Base-by-base conservation (phyloP, 2,888 invertebrate genomes). In the Baronia brevicornis region DNA sequence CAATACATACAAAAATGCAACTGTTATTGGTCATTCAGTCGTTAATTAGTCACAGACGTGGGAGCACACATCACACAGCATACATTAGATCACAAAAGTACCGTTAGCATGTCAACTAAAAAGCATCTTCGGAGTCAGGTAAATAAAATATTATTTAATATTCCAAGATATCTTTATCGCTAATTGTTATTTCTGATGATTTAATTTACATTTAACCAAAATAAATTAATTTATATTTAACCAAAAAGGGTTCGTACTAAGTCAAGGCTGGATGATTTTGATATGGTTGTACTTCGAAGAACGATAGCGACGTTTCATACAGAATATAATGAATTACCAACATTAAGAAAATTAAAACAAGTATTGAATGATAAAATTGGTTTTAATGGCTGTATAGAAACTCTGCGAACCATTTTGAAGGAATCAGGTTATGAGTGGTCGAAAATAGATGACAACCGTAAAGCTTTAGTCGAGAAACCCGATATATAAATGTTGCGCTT, bases 371-470 rank as follows among this genome's bases (percentile, higher is more conserved):
- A 44, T 36, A 47, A 34, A 39, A 44, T 39, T 29, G 40, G 39
- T 20, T 49, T 32, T n/a, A 28, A 34, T 27, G 51, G 46, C n/a
- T 48, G 46, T 31, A 10, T 43, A 33, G 36, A 28, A 33, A 51
- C 45, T 5, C 24, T 49, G 23, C 43, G 39, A 11, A 41, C 22
- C 7, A 36, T 47, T 27, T 31, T 48, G 25, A 13, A 17, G 4
- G 39, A 45, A 38, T 36, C 38, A 21, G 48, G 46, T 10, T 48
- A 43, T 27, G 37, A 41, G 27, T 46, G 44, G 42, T 26, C 31
- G 6, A 45, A 44, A 34, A 38, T 25, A 4, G 46, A 45, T 9
- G 35, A 38, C 15, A 44, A 43, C 11, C 20, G 39, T 3, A 44
- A 43, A 46, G 39, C 28, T 31, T 29, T 46, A 13, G 21, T 36